A percentile compares a stretch with the other conserved stretches of the same genome.
Evolutionary conservation across 2,113 vertebrate genomes (phyloP).

Genomic region (Hassar affinis): DNA sequence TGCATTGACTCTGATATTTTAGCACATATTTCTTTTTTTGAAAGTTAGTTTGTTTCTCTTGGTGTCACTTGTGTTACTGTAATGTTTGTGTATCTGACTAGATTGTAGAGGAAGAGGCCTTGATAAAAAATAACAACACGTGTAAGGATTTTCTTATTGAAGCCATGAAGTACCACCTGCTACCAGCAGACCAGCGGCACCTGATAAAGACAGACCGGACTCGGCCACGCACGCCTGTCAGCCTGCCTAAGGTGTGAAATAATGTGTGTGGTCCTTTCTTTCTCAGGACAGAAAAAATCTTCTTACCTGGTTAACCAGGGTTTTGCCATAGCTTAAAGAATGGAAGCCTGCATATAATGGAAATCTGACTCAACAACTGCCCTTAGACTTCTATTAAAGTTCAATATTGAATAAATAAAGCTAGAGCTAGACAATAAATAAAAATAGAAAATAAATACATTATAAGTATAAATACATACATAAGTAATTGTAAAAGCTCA

Average conservation of each 20-base stretch:
- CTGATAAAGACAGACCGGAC: conserved; percentile 94
- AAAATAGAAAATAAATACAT: too few relatives aligned
- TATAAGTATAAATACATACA: too few relatives aligned
- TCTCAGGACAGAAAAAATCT: background rate
- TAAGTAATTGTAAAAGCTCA: too few relatives aligned
- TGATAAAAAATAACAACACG: conserved; percentile 97
- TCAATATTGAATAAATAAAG: background rate
- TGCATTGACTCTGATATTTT: background rate
- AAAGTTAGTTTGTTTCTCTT: background rate
- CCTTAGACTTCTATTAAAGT: background rate
- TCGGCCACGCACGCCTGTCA: conserved; percentile 88
- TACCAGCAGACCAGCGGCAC: conserved; percentile 92
- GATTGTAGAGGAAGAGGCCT: conserved; percentile 94
- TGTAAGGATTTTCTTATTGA: conserved; percentile 98
- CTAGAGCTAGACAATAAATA: background rate
- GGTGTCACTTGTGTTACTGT: background rate
- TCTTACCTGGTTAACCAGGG: background rate
- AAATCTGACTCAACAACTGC: background rate
- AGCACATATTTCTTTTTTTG: background rate
- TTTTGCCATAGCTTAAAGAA: background rate
- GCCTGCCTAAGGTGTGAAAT: conserved; percentile 83
- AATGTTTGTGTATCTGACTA: conserved; percentile 56
- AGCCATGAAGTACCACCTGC: conserved; percentile 96
- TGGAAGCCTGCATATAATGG: background rate
- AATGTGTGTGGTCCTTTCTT: background rate